phyloP scores from a whole-genome alignment of 2,797 vertebrate species.

The Enteromius viviparus region DNA sequence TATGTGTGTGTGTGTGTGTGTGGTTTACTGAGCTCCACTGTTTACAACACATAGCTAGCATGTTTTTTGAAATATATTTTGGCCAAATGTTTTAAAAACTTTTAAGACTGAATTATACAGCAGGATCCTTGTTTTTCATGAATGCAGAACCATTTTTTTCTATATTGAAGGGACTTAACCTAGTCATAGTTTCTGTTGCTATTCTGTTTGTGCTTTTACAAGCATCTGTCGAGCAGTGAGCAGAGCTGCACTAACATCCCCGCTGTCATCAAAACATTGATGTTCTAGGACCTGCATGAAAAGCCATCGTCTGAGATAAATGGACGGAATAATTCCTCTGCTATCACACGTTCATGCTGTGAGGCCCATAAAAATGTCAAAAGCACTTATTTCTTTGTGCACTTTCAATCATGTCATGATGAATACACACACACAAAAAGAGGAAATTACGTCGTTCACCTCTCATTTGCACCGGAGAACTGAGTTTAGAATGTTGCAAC shows the following conservation, averaged over 20 bases:
- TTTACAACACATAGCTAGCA: background rate
- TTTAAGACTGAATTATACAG: background rate
- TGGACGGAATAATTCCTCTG: background rate
- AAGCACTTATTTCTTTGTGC: background rate
- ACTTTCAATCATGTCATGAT: background rate
- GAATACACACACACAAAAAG: background rate
- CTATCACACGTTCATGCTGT: background rate
- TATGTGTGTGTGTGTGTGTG: too few species aligned
- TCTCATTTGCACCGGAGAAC: background rate
- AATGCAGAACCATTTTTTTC: too few species aligned
- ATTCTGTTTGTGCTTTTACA: background rate
- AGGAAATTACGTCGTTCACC: background rate
- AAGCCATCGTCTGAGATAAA: constrained; percentile 7
- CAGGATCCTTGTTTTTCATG: background rate
- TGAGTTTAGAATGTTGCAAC: background rate
- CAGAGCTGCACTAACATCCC: background rate
- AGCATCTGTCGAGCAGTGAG: background rate
- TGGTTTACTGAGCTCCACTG: too few species aligned
- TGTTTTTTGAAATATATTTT: background rate
- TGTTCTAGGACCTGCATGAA: background rate
- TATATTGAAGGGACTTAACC: background rate
- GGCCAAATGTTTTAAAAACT: background rate
- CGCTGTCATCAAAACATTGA: background rate
- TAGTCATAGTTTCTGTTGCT: background rate
- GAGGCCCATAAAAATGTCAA: constrained; percentile 3